Conservation (phyloP, 2,113 vertebrate genomes). For the Chionodraco myersi region DNA sequence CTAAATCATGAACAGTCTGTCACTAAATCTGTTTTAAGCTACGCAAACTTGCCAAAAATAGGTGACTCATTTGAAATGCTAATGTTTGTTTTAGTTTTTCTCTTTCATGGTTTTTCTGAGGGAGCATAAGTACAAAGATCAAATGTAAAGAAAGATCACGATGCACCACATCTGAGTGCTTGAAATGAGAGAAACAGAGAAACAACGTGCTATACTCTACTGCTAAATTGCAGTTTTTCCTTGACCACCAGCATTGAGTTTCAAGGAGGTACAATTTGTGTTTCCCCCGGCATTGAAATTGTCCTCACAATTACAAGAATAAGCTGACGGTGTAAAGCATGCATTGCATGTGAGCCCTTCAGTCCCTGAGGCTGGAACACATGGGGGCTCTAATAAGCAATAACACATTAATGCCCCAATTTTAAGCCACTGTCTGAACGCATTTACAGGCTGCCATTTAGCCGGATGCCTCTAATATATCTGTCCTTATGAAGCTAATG, state of each 20-base stretch:
- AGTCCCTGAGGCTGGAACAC: conserved; percentile 48
- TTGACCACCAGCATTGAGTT: not conserved
- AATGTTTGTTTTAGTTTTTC: not conserved
- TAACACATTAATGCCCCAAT: conserved; percentile 53
- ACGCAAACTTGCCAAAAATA: not conserved
- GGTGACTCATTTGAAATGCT: not conserved
- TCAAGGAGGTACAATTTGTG: not conserved
- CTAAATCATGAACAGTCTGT: not conserved
- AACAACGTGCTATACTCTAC: not conserved
- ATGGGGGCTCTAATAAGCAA: conserved; percentile 69
- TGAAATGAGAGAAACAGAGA: not conserved
- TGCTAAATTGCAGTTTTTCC: not conserved
- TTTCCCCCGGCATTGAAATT: not conserved
- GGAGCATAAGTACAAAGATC: no score
- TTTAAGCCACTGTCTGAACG: conserved; percentile 68
- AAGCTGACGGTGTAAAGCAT: conserved; percentile 18
- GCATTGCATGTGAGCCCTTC: not conserved
- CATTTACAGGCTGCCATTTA: conserved; percentile 71
- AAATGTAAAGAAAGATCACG: not conserved
- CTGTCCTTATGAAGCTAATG: conserved; percentile 62
- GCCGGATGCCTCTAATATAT: conserved; percentile 52
- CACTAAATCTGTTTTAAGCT: not conserved
- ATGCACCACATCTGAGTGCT: not conserved
- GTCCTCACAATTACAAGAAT: conserved; percentile 24
- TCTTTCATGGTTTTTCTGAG: not conserved